Conservation (phyloP, 2,888 invertebrate genomes). For the Philereme transversata region DNA sequence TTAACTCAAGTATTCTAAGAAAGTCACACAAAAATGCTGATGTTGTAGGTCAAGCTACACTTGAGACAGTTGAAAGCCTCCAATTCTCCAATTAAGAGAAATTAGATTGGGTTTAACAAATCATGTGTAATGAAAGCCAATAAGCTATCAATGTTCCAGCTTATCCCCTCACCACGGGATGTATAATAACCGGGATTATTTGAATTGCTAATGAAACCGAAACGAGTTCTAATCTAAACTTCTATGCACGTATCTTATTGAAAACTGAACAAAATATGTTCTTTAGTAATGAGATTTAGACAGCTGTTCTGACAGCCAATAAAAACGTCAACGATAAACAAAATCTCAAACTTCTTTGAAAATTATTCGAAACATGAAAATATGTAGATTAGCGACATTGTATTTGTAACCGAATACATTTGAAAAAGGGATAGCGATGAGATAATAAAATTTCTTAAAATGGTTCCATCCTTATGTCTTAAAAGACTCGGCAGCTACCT, state of each 20-base stretch:
- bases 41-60: slow-evolving; percentile 31
- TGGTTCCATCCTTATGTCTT: slow-evolving; percentile 37
- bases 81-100: slow-evolving; percentile 41
- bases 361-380: too few relatives aligned
- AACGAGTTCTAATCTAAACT: slow-evolving; percentile 3
- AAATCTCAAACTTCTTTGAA: too few relatives aligned
- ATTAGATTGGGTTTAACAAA: slow-evolving; percentile 43
- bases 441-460: slow-evolving; percentile 14
- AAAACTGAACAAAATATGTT: background rate
- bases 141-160: slow-evolving; percentile 38
- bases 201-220: slow-evolving; percentile 37
- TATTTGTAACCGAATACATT: background rate
- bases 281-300: slow-evolving; percentile 1
- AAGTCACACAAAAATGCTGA: slow-evolving; percentile 35
- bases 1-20: slow-evolving; percentile 42
- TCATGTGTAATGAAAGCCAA: slow-evolving; percentile 45
- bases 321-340: too few relatives aligned
- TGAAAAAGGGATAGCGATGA: background rate
- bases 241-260: slow-evolving; percentile 2
- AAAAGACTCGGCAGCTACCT: slow-evolving; percentile 48
- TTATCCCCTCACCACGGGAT: slow-evolving; percentile 37
- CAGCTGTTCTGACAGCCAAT: slow-evolving; percentile 13
- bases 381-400: background rate
- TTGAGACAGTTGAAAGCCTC: slow-evolving; percentile 33
- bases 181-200: slow-evolving; percentile 39